Conservation (phyloP, 2,888 invertebrate genomes). For the Lobophora halterata region DNA sequence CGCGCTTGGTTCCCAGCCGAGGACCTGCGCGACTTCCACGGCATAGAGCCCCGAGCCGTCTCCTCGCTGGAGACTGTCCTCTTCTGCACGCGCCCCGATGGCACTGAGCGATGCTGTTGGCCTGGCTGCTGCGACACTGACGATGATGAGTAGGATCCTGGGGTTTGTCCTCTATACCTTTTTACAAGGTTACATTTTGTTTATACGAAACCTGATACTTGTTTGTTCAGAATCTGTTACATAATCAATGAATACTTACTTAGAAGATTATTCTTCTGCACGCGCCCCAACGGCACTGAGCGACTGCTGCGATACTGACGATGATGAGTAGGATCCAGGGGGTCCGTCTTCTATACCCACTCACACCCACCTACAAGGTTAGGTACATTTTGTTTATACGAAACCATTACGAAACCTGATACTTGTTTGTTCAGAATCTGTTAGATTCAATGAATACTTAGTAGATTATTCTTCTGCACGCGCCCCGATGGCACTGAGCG, state of each 20-base stretch:
- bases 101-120: slow-evolving; percentile 91
- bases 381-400: too few relatives aligned
- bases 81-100: slow-evolving; percentile 92
- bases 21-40: slow-evolving; percentile 93
- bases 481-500: slow-evolving; percentile 91
- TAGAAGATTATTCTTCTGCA: too few relatives aligned
- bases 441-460: too few relatives aligned
- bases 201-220: too few relatives aligned
- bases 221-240: too few relatives aligned
- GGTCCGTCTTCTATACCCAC: slow-evolving; percentile 27
- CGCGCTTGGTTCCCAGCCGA: slow-evolving; percentile 96
- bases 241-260: too few relatives aligned
- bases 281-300: slow-evolving; percentile 90
- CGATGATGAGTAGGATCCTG: slow-evolving; percentile 59
- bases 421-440: too few relatives aligned
- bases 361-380: too few relatives aligned
- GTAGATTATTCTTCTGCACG: slow-evolving; percentile 95
- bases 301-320: slow-evolving; percentile 79
- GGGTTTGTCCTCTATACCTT: slow-evolving; percentile 24
- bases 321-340: slow-evolving; percentile 56
- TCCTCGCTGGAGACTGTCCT: slow-evolving; percentile 88
- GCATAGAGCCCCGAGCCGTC: slow-evolving; percentile 87
- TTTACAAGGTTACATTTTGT: too few relatives aligned
- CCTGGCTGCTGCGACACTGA: slow-evolving; percentile 79
- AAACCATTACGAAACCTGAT: too few relatives aligned